Evolutionary conservation across 2,113 vertebrate genomes (phyloP).

Genomic region (Orientallactaga bullata): DNA sequence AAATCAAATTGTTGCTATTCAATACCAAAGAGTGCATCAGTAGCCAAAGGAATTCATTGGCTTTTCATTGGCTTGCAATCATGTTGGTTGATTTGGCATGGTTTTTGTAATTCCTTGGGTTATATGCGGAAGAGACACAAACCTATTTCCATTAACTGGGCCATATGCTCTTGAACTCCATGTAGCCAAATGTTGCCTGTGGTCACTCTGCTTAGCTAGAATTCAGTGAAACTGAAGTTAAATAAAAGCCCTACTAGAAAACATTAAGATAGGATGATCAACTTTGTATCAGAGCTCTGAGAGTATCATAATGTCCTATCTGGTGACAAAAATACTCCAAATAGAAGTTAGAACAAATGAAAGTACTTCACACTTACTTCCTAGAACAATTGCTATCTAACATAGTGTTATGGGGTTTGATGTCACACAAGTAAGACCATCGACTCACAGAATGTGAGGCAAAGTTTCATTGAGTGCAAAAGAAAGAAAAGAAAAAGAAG

Average conservation of each 20-base stretch:
- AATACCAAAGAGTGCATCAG: conserved; percentile 1
- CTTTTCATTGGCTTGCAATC: conserved; percentile 50
- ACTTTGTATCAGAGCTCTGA: conserved; percentile 36
- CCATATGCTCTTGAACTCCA: conserved; percentile 45
- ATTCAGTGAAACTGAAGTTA: neutral
- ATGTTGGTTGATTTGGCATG: conserved; percentile 55
- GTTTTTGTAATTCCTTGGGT: conserved; percentile 67
- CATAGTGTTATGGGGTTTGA: too few species aligned
- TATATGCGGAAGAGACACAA: conserved; percentile 58
- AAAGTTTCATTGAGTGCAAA: too few species aligned
- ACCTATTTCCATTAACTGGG: conserved; percentile 63
- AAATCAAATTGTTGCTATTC: conserved; percentile 62
- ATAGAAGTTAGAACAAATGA: neutral
- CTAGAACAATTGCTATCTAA: neutral
- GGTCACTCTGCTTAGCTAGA: conserved; percentile 41
- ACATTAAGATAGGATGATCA: conserved; percentile 64
- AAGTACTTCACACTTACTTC: neutral
- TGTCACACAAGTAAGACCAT: too few species aligned
- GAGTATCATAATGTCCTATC: neutral
- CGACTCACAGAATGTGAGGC: too few species aligned
- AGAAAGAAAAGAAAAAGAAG: too few species aligned
- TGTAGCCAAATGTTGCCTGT: conserved; percentile 52
- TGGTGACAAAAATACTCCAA: conserved; percentile 13
- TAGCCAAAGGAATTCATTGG: conserved; percentile 46
- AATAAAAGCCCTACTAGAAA: conserved; percentile 45